Evolutionary conservation across 2,797 vertebrate species (phyloP).

Genomic region (Sebastes trivittatus): DNA sequence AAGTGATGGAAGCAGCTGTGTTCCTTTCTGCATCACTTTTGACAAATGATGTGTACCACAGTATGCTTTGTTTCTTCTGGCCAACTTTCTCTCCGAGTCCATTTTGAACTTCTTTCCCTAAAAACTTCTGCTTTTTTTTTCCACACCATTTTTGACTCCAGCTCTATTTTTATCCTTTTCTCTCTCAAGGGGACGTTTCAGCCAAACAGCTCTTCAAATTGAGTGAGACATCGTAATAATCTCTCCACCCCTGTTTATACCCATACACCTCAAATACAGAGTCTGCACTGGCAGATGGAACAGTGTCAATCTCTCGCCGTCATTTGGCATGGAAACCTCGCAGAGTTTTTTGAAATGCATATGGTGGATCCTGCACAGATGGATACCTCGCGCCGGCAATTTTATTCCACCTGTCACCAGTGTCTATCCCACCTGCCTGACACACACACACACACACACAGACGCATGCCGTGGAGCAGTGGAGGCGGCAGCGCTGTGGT

Average conservation of each 20-base stretch:
- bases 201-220: constrained; percentile 16
- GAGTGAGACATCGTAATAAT: constrained; percentile 32
- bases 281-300: constrained; percentile 44
- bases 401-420: constrained; percentile 62
- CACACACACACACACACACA: constrained; percentile 1
- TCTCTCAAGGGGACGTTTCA: constrained; percentile 9
- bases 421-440: constrained; percentile 40
- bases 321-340: constrained; percentile 41
- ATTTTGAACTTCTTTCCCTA: neutral
- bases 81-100: neutral
- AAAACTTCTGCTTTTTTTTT: neutral
- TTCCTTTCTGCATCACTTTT: neutral
- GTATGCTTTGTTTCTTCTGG: neutral
- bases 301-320: constrained; percentile 48
- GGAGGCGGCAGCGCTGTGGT: constrained; percentile 49
- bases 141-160: neutral
- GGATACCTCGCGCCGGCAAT: constrained; percentile 53
- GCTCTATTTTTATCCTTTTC: constrained; percentile 8
- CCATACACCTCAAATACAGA: constrained; percentile 11
- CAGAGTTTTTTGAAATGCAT: constrained; percentile 58
- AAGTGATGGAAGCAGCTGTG: neutral
- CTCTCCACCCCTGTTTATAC: constrained; percentile 20
- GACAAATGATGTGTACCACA: neutral
- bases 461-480: constrained; percentile 2
- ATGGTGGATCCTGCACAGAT: constrained; percentile 62